These are phyloP conservation scores for Xestobium rufovillosum DNA, from an alignment of 2,888 invertebrate species.

Conservation along the genomic window DNA sequence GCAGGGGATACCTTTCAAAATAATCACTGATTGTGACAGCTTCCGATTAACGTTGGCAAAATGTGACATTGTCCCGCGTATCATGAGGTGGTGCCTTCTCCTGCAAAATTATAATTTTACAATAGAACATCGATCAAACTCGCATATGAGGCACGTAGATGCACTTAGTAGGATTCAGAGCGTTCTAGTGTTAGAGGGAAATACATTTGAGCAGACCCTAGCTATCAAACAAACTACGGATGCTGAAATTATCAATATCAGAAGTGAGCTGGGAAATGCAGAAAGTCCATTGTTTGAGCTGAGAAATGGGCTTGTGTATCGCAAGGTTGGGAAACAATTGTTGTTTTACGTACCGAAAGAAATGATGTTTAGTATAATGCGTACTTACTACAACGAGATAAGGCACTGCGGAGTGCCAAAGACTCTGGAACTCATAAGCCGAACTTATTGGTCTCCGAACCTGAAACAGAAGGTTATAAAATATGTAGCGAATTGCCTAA, in stretches of 20 bases:
- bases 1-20: conserved; percentile 27
- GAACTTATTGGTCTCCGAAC: conserved; percentile 31
- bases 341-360: conserved; percentile 22
- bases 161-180: conserved; percentile 26
- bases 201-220: conserved; percentile 23
- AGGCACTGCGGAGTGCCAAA: conserved; percentile 12
- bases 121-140: conserved; percentile 18
- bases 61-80: conserved; percentile 29
- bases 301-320: conserved; percentile 22
- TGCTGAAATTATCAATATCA: conserved; percentile 21
- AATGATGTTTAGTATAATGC: conserved; percentile 20
- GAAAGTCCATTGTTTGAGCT: conserved; percentile 21
- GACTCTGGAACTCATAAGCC: conserved; percentile 22
- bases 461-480: conserved; percentile 23
- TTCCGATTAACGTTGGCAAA: conserved; percentile 27
- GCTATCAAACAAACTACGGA: conserved; percentile 22
- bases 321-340: conserved; percentile 15
- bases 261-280: conserved; percentile 17
- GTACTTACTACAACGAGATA: conserved; percentile 12
- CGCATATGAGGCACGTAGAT: conserved; percentile 30
- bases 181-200: conserved; percentile 23
- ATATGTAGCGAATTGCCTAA: conserved; percentile 26
- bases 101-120: conserved; percentile 25
- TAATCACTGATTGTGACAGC: conserved; percentile 30
- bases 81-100: conserved; percentile 27